Evolutionary conservation across 2,797 vertebrate species (phyloP), one percentile per base, ranked within the genome.

Genomic region (Chaunax sp.): DNA sequence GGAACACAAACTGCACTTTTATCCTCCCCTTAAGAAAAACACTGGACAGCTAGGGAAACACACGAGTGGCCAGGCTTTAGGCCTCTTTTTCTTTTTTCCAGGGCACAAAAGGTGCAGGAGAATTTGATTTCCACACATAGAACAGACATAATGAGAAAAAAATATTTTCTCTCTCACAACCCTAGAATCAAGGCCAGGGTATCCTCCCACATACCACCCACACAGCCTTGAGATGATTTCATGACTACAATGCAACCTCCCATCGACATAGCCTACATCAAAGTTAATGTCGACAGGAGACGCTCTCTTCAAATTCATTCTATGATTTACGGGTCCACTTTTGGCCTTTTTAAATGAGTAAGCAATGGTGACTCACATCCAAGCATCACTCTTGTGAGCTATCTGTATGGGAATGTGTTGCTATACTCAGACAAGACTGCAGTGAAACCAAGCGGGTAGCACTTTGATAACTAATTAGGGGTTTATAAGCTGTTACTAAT

Each of bases 161-260:
- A 66, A 6, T 8, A 5, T 19, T 18, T 64, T 53, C 22, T 58
- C 46, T 78, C 61, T 63, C 61, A 59, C 37, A 80, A 67, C 59
- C 69, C 57, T 33, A 78, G 67, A 82, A 68, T 64, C 66, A 59
- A 80, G 81, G 78, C 67, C 1, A 1, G 44, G 20, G 54, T 19
- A 65, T 40, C 84, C 65, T 82, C 85, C 82, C 60, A 85, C 86
- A 25, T 38, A 11, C 81, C 50, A 56, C 88, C 82, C 82, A 89
- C 87, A 72, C 84, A 68, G 77, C 68, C 66, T 50, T 69, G 69
- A 74, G 64, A 67, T 55, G 72, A 45, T 77, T 70, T 64, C 37
- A 75, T 77, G 77, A 57, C 80, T 59, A 67, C 19, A 5, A 69
- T 55, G 66, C 75, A 54, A 71, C 75, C 54, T 62, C 57, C 44